These are phyloP conservation scores for Halcyon chelicuti DNA, from an alignment of 2,797 vertebrate species.

Conservation along the genomic window DNA sequence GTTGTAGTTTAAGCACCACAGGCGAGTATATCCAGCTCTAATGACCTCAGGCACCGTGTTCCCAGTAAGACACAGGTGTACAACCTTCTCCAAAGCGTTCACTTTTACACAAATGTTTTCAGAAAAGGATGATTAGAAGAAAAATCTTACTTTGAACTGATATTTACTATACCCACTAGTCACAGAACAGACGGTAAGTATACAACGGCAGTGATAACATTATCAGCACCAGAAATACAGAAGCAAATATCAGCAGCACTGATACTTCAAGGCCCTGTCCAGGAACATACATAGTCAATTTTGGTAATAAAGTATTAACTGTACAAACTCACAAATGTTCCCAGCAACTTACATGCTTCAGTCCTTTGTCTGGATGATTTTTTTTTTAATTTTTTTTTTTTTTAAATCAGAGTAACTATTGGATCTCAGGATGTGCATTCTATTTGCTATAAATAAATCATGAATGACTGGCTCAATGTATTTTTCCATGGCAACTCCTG, in stretches of 20 bases:
- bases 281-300: background rate
- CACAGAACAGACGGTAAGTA: conserved; percentile 51
- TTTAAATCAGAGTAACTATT: conserved; percentile 38
- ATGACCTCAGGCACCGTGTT: background rate
- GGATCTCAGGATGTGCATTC: conserved; percentile 46
- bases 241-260: background rate
- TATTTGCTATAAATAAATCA: conserved; percentile 77
- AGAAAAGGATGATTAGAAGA: conserved; percentile 32
- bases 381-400: background rate
- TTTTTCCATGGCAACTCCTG: conserved; percentile 77
- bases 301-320: conserved; percentile 48
- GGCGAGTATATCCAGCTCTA: background rate
- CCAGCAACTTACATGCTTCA: background rate
- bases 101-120: background rate
- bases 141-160: conserved; percentile 15
- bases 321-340: background rate
- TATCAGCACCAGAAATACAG: background rate
- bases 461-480: conserved; percentile 65
- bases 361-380: background rate
- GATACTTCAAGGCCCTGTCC: background rate
- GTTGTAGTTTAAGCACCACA: background rate
- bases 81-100: background rate
- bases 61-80: background rate
- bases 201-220: conserved; percentile 12
- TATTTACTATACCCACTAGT: conserved; percentile 44